Evolutionary conservation across 2,888 invertebrate genomes (phyloP).

Genomic region (Caenorhabditis sp.): DNA sequence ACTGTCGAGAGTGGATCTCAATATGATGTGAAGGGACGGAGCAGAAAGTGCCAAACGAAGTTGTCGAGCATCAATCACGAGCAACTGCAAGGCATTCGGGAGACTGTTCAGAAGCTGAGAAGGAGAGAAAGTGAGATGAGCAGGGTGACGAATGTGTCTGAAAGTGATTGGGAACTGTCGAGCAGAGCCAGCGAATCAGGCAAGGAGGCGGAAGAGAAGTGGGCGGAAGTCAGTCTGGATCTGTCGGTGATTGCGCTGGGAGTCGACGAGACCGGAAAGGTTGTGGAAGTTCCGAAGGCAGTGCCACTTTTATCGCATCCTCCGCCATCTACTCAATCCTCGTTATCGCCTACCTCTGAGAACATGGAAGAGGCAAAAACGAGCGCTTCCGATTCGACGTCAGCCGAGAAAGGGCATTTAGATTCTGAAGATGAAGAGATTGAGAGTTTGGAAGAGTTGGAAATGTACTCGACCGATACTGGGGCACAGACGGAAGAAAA

Average conservation of each 20-base stretch:
- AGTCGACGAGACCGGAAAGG: constrained; percentile 56
- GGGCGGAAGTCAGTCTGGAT: constrained; percentile 51
- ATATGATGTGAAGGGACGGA: constrained; percentile 34
- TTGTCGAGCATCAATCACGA: constrained; percentile 60
- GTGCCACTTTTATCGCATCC: not conserved
- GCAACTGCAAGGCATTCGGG: constrained; percentile 45
- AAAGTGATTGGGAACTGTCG: constrained; percentile 38
- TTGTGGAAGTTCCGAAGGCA: constrained; percentile 38
- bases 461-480: constrained; percentile 34
- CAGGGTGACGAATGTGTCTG: constrained; percentile 24
- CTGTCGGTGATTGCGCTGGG: constrained; percentile 46
- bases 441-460: constrained; percentile 47
- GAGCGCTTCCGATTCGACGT: constrained; percentile 15
- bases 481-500: constrained; percentile 38
- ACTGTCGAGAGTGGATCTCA: constrained; percentile 40
- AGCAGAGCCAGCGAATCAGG: constrained; percentile 25
- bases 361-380: not conserved
- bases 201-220: constrained; percentile 28
- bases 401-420: constrained; percentile 11
- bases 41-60: constrained; percentile 62
- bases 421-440: constrained; percentile 42
- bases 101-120: constrained; percentile 32
- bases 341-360: not conserved
- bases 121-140: constrained; percentile 40
- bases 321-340: not conserved